Evolutionary conservation across 2,113 vertebrate species (phyloP), one percentile per base, ranked within the genome.

Genomic region (Uria lomvia): DNA sequence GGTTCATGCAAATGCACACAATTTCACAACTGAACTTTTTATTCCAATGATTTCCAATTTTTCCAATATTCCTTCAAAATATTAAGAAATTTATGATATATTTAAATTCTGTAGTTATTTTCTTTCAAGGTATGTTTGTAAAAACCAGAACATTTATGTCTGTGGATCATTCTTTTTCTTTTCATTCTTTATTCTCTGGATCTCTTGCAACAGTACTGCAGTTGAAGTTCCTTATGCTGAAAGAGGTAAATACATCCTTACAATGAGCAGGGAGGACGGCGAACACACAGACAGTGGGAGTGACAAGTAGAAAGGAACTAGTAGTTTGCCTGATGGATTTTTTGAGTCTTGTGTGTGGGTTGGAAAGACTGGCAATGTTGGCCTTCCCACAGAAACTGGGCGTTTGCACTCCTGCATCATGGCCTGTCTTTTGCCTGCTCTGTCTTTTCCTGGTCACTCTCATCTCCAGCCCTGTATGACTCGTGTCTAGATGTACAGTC

Each of bases 381-480:
- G 26, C 34, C 36, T 6, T 84, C 20, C 38, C 5, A 1, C 15
- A 22, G 15, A 30, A 63, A 26, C 29, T 15, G 18, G 43, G 27
- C 4, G 4, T 38, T 49, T 27, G 19, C 24, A 30, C 2, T 30
- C 29, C 16, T 52, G 47, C 19, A 14, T 59, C 32, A 8, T 20
- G 34, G 23, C 63, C 49, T 67, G 3, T 22, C 19, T 58, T 86
- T 32, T 50, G 6, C 26, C 67, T 49, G 11, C 36, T 66, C 42
- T 56, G 22, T 17, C 30, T 53, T 72, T 81, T 60, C 34, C 47
- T 24, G 10, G 27, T 40, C n/a, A 8, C 52, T 78, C 42, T 34
- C 22, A 36, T 56, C 36, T 74, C 50, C 21, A 12, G 9, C 20
- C 15, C 15, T 1, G 0, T 6, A 1, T 16, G 24, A 8, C 10